These are phyloP conservation scores for Dromococcyx pavoninus DNA, from an alignment of 2,797 vertebrate species.

Conservation along the genomic window DNA sequence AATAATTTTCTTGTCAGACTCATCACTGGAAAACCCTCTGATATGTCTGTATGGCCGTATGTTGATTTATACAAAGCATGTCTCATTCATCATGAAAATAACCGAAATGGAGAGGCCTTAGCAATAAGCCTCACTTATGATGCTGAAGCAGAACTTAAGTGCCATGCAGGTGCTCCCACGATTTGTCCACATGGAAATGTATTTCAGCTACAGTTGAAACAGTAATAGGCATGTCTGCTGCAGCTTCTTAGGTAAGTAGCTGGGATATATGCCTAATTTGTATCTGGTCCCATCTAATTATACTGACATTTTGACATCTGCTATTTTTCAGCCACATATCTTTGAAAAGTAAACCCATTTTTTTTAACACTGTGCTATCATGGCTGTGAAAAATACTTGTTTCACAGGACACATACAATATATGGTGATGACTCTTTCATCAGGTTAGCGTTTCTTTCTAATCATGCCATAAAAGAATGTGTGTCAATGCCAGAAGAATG, in stretches of 20 bases:
- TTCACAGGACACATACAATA: background rate
- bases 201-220: background rate
- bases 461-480: background rate
- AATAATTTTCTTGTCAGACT: conserved; percentile 40
- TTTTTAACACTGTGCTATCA: background rate
- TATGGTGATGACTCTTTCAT: background rate
- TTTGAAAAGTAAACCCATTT: background rate
- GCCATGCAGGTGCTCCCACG: background rate
- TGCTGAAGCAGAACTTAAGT: conserved; percentile 2
- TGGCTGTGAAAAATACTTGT: background rate
- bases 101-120: background rate
- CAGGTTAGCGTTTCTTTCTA: conserved; percentile 25
- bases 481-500: conserved; percentile 13
- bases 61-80: background rate
- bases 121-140: background rate
- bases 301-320: background rate
- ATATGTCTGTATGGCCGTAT: background rate
- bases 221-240: background rate
- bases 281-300: background rate
- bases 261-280: background rate
- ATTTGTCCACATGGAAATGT: background rate
- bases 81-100: conserved; percentile 8
- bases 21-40: background rate
- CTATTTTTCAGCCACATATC: background rate
- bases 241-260: background rate